These are phyloP conservation scores for Pangasius sanitwongsei DNA, from an alignment of 2,797 vertebrate species.

Conservation along the genomic window DNA sequence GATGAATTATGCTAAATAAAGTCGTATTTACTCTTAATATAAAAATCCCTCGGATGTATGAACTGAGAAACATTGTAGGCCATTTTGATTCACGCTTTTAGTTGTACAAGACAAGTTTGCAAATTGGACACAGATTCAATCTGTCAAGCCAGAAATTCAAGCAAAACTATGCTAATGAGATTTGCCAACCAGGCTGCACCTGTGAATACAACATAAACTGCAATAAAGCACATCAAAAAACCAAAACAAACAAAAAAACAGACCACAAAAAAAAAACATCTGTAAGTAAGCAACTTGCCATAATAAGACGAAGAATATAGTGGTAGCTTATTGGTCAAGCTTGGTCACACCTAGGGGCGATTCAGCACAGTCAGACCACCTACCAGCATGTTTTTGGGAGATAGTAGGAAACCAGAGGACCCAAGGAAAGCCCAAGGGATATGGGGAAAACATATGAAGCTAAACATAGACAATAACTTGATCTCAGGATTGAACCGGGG, in stretches of 20 bases:
- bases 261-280: not conserved
- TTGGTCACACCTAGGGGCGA: not conserved
- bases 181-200: not conserved
- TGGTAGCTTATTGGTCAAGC: not conserved
- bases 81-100: not conserved
- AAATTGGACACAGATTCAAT: not conserved
- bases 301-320: not conserved
- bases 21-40: not conserved
- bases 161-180: not conserved
- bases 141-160: slow-evolving; percentile 2
- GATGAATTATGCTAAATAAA: not conserved
- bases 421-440: not conserved
- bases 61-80: not conserved
- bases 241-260: not conserved
- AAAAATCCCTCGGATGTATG: not conserved
- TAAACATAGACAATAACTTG: not conserved
- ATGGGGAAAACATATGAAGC: not conserved
- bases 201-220: not conserved
- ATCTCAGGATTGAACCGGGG: not conserved
- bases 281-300: not conserved
- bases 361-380: not conserved
- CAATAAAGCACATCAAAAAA: not conserved
- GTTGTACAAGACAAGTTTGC: not conserved
- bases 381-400: not conserved
- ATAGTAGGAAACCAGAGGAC: not conserved